Conservation (phyloP, 2,888 invertebrate genomes). For the Melinaea menophilus region DNA sequence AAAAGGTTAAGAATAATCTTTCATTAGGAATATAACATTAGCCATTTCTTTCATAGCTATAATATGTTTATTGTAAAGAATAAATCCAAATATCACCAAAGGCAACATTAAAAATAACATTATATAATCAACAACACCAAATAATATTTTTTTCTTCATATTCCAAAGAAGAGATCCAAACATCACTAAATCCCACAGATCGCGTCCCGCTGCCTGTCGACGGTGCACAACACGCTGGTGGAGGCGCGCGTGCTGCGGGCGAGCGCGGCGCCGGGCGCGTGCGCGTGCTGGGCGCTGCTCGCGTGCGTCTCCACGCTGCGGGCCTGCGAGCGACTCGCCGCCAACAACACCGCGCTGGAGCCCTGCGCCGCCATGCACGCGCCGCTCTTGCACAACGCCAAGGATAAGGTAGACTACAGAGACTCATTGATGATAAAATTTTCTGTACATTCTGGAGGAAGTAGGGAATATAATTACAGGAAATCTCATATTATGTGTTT, state of each 20-base stretch:
- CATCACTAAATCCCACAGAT: slow-evolving; percentile 72
- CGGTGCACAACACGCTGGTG: slow-evolving; percentile 92
- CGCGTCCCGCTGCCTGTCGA: slow-evolving; percentile 91
- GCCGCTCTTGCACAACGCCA: slow-evolving; percentile 91
- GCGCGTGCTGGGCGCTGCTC: slow-evolving; percentile 95
- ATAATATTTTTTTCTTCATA: too few species aligned
- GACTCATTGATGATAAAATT: background rate
- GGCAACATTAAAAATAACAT: too few species aligned
- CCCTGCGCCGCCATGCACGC: slow-evolving; percentile 80
- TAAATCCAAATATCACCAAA: too few species aligned
- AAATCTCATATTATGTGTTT: too few species aligned
- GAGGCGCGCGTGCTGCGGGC: slow-evolving; percentile 91
- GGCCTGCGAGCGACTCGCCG: slow-evolving; percentile 82
- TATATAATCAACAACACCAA: too few species aligned
- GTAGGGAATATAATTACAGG: too few species aligned
- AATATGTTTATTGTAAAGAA: too few species aligned
- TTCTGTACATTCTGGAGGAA: too few species aligned
- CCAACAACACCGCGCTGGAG: slow-evolving; percentile 86
- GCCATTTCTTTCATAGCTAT: too few species aligned
- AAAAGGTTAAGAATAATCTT: too few species aligned
- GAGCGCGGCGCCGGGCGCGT: slow-evolving; percentile 87
- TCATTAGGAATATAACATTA: too few species aligned
- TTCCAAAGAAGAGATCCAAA: background rate
- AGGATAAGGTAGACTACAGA: slow-evolving; percentile 82
- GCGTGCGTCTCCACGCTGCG: slow-evolving; percentile 93